A percentile compares a stretch with the other conserved stretches of the same genome.
phyloP scores from a whole-genome alignment of 2,888 invertebrate species.

The Metacarcinus magister region DNA sequence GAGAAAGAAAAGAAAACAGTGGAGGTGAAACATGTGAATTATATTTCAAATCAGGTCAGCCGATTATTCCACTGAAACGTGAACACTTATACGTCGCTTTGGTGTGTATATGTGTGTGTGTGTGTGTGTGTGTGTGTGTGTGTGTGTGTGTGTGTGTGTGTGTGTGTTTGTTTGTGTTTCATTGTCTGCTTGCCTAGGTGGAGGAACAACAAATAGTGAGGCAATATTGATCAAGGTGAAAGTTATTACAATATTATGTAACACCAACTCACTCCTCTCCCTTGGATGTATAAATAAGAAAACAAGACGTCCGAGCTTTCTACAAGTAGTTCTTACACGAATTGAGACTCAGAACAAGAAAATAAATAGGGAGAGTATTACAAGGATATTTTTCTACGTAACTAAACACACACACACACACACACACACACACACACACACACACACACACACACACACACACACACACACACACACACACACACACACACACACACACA shows the following conservation, averaged over 20 bases:
- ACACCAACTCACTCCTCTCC: neutral
- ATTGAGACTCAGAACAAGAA: neutral
- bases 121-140: slow-evolving; percentile 52
- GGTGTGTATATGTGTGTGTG: neutral
- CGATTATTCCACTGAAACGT: neutral
- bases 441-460: neutral
- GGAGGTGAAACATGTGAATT: neutral
- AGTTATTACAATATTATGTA: neutral
- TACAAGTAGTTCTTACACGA: neutral
- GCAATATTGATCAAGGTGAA: slow-evolving; percentile 18
- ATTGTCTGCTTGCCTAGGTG: neutral
- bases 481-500: too few species aligned
- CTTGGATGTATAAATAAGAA: neutral
- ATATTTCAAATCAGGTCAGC: neutral
- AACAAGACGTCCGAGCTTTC: neutral
- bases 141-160: slow-evolving; percentile 26
- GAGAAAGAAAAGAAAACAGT: neutral
- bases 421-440: neutral
- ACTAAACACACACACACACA: too few species aligned
- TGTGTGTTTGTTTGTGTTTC: neutral
- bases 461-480: neutral
- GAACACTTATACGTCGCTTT: neutral
- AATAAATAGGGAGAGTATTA: neutral
- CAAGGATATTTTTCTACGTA: neutral
- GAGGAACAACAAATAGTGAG: neutral